Evolutionary conservation across 2,888 invertebrate species (phyloP).

Genomic region (Entomobrya multifasciata): DNA sequence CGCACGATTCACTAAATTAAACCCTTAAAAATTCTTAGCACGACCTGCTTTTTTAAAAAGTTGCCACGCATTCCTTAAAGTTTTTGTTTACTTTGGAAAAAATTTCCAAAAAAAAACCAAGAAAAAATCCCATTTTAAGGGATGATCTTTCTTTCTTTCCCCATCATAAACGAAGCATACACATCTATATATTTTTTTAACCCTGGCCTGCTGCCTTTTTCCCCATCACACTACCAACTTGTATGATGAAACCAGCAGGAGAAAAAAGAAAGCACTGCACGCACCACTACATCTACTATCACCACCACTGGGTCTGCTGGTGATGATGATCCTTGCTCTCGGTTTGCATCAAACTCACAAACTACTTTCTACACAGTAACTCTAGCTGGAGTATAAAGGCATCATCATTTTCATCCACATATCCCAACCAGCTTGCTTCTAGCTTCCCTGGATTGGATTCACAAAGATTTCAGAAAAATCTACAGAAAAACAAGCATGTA

Average conservation of each 20-base stretch:
- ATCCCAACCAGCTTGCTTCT: not conserved
- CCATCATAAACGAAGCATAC: conserved; percentile 1
- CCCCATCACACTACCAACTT: not conserved
- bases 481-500: not conserved
- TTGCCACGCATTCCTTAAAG: no score
- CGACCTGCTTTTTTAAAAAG: no score
- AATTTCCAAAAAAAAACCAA: not conserved
- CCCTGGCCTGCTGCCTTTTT: not conserved
- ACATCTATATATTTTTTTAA: conserved; percentile 15
- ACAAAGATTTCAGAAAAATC: conserved; percentile 15
- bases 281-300: conserved; percentile 38
- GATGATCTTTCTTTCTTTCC: conserved; percentile 28
- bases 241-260: not conserved
- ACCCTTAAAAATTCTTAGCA: no score
- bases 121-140: conserved; percentile 27
- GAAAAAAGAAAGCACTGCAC: conserved; percentile 1
- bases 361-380: not conserved
- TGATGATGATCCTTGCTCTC: conserved; percentile 29
- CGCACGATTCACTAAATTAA: no score
- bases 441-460: no score
- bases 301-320: conserved; percentile 29
- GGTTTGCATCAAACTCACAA: conserved; percentile 2
- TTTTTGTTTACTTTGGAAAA: no score
- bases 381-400: conserved; percentile 1
- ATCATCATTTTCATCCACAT: conserved; percentile 13